Conservation (phyloP, 2,888 invertebrate species). For the Orchestes rusci region DNA sequence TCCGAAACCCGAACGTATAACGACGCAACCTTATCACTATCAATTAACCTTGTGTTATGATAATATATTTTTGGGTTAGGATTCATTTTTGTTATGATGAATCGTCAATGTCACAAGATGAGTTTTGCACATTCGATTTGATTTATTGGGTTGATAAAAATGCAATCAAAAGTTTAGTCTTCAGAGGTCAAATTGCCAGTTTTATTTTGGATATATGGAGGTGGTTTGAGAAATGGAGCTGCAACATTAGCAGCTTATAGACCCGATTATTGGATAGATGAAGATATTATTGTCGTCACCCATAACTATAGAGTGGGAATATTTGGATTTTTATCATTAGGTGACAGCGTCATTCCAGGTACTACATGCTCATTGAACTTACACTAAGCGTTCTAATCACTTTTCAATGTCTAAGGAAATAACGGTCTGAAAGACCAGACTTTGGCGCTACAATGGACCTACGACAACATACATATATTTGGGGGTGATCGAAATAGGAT, state of each 20-base stretch:
- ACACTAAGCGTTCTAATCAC: too few species aligned
- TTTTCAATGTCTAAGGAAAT: constrained; percentile 10
- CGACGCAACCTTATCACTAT: too few species aligned
- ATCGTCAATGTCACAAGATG: too few species aligned
- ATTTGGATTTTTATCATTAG: constrained; percentile 14
- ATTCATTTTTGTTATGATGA: too few species aligned
- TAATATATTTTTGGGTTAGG: too few species aligned
- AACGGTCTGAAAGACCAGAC: constrained; percentile 14
- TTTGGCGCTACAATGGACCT: constrained; percentile 14
- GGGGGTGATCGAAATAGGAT: constrained; percentile 14
- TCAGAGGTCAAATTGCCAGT: constrained; percentile 12
- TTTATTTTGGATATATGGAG: constrained; percentile 14
- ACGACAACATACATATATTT: constrained; percentile 15
- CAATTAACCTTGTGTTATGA: too few species aligned
- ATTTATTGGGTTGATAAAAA: too few species aligned
- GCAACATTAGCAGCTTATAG: constrained; percentile 9
- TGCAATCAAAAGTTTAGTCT: too few species aligned
- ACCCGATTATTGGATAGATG: constrained; percentile 18
- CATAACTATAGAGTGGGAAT: constrained; percentile 14
- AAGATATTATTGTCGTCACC: constrained; percentile 15
- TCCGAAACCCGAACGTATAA: too few species aligned
- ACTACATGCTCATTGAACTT: too few species aligned
- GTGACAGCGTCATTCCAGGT: constrained; percentile 13
- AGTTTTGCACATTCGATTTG: too few species aligned
- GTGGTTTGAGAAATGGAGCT: constrained; percentile 13